Evolutionary conservation across 2,113 vertebrate genomes (phyloP), one percentile per base, ranked within the genome.

Genomic region (Ophthalmolycus amberensis): DNA sequence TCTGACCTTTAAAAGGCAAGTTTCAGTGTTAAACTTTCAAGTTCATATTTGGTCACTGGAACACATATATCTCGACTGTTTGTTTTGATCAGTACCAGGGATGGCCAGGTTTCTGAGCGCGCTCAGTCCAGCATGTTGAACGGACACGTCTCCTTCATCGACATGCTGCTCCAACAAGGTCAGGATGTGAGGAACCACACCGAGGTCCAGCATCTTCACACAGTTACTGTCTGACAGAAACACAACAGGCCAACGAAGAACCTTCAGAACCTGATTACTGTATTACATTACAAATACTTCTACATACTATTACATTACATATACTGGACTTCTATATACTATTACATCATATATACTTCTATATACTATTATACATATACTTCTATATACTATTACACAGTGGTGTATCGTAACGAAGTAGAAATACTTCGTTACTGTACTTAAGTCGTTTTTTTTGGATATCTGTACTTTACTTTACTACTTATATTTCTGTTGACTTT

Each of bases 101-200:
- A 97, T 91, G 25, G 97, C 96, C 2, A 97, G 95, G 87, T 96
- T 97, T 80, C 96, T 93, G 62, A 97, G 96, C 0, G 97, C 96
- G 29, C 96, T 96, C 72, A 97, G 95, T 4, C 96, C 97, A 1
- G 96, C 96, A 0, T 97, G 96, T 67, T 97, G 96, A 6, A 97
- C 95, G 2, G 96, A 96, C 44, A 96, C 88, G 0, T 97, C 96
- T 11, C 91, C 95, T 0, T 95, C 95, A 20, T 92, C 94, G 0
- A 96, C 94, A 0, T 96, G 96, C 6, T 95, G 92, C 91, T 97
- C 96, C 91, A 97, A 38, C 73, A 97, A 80, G 46, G 96, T 96
- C 64, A 98, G 93, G 69, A 98, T 96, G 90, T 96, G 95, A 74
- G 96, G 95, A 4, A 97, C 94, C 67, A 96, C 94, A 0, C 96